Conservation (phyloP, 2,113 vertebrate genomes). For the Irena cyanogastra region DNA sequence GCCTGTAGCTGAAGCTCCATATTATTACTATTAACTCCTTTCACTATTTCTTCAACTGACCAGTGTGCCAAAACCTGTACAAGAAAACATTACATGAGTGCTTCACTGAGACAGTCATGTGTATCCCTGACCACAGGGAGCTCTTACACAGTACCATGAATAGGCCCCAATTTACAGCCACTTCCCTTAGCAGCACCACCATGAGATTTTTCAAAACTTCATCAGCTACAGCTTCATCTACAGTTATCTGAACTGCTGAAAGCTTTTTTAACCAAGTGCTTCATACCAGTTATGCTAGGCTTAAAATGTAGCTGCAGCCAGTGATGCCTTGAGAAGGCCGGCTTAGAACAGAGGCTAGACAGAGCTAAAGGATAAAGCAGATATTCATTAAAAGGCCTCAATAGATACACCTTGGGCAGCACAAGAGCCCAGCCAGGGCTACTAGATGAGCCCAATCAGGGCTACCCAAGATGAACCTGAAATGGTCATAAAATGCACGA, state of each 20-base stretch:
- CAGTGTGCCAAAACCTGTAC: constrained; percentile 79
- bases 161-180: neutral
- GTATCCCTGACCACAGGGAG: neutral
- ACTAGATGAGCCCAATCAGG: neutral
- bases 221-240: neutral
- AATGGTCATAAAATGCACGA: neutral
- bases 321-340: neutral
- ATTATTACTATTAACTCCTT: constrained; percentile 77
- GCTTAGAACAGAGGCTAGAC: neutral
- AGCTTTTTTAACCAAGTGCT: neutral
- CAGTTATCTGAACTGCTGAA: neutral
- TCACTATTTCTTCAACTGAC: constrained; percentile 87
- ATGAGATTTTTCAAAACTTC: neutral
- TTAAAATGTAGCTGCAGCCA: neutral
- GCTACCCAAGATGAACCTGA: neutral
- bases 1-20: constrained; percentile 84
- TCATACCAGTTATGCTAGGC: neutral
- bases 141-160: neutral
- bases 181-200: neutral
- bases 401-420: neutral
- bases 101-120: rapidly evolving
- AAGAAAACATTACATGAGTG: neutral
- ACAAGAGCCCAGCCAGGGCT: neutral
- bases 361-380: neutral
- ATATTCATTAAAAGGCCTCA: neutral